A percentile compares a stretch with the other conserved stretches of the same genome.
These are phyloP conservation scores for Agonopterix subpropinquella DNA, from an alignment of 2,888 invertebrate species.

Conservation along the genomic window DNA sequence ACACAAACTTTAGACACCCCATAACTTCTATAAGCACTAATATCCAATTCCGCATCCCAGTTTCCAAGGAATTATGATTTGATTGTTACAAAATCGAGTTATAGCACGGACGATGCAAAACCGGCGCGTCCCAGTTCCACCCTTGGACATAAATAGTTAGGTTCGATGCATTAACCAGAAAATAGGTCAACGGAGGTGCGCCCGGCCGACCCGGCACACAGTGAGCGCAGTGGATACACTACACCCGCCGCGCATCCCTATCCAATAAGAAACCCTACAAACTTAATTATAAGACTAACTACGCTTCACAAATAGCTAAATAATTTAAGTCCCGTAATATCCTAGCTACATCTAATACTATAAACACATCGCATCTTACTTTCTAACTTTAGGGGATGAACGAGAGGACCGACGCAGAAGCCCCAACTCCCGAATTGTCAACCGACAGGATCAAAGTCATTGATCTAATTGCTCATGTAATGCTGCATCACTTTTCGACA, in stretches of 20 bases:
- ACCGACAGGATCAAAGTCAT: constrained; percentile 52
- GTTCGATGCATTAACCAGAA: constrained; percentile 71
- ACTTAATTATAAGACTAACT: constrained; percentile 34
- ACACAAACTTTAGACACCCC: not conserved
- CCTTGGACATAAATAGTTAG: constrained; percentile 67
- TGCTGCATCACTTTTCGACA: constrained; percentile 22
- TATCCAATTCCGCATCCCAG: not conserved
- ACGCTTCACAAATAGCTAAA: constrained; percentile 16
- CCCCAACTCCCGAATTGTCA: constrained; percentile 50
- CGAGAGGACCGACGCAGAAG: constrained; percentile 47
- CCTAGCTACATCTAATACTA: constrained; percentile 24
- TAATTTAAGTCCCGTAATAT: constrained; percentile 25
- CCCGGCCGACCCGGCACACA: constrained; percentile 57
- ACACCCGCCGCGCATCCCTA: constrained; percentile 38
- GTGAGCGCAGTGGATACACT: constrained; percentile 49
- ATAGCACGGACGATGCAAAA: constrained; percentile 46
- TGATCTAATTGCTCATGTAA: constrained; percentile 50
- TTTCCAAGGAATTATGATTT: not conserved
- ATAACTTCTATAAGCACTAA: constrained; percentile 8
- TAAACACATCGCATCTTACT: constrained; percentile 43
- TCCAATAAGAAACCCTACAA: constrained; percentile 43
- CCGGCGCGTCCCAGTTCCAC: constrained; percentile 58
- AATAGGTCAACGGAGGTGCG: constrained; percentile 75
- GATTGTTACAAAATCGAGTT: constrained; percentile 24
- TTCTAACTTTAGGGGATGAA: constrained; percentile 43